Percentiles rank a stretch among this genome's conserved stretches.
Evolutionary conservation across 2,888 invertebrate species (phyloP).

Genomic region (Yponomeuta malinellus): DNA sequence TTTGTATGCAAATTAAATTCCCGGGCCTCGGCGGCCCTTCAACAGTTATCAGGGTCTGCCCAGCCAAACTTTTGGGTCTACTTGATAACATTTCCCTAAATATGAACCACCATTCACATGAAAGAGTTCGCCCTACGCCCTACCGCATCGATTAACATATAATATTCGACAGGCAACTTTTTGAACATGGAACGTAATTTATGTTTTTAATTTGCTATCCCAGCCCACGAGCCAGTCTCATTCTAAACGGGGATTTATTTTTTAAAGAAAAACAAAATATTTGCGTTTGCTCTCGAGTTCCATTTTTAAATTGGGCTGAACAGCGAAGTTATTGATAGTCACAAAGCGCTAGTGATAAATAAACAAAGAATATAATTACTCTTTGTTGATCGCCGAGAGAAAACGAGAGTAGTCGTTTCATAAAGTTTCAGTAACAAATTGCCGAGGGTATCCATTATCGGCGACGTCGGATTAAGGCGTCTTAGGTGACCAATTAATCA

Average conservation of each 20-base stretch:
- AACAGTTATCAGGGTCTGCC: constrained; percentile 50
- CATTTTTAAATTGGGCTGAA: neutral
- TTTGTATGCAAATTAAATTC: constrained; percentile 69
- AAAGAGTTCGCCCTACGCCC: constrained; percentile 16
- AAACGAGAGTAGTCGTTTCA: neutral
- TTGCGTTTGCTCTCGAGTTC: neutral
- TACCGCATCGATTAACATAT: constrained; percentile 47
- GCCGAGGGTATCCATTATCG: constrained; percentile 13
- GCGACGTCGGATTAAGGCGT: constrained; percentile 10
- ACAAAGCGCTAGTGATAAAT: neutral
- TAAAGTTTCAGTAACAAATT: constrained; percentile 1
- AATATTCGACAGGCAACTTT: constrained; percentile 23
- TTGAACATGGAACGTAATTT: neutral
- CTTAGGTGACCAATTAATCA: constrained; percentile 15
- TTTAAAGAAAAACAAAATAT: neutral
- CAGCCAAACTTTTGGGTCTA: constrained; percentile 63
- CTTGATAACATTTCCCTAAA: constrained; percentile 55
- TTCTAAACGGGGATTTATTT: neutral
- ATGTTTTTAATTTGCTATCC: neutral
- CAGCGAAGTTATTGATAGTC: neutral
- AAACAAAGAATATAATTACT: neutral
- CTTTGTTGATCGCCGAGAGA: neutral
- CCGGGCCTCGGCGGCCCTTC: constrained; percentile 54
- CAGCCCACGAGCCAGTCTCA: neutral
- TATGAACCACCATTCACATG: constrained; percentile 12